phyloP scores from a whole-genome alignment of 2,113 vertebrate species.

The Caretta caretta region DNA sequence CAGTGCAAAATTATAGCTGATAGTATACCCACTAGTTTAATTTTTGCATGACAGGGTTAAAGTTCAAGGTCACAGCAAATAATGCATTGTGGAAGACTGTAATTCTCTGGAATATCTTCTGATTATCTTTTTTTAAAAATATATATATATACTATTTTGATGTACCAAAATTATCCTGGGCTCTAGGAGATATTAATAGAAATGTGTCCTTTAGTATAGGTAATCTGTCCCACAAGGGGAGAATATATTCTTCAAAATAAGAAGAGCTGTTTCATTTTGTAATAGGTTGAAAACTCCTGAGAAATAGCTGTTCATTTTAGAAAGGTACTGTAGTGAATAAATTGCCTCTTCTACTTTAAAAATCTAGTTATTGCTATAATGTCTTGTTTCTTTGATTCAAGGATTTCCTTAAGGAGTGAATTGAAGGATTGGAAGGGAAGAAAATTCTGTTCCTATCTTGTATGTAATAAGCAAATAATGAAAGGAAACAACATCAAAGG shows the following conservation, averaged over 20 bases:
- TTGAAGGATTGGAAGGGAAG: neutral
- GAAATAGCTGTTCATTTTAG: constrained; percentile 55
- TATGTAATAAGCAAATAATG: constrained; percentile 39
- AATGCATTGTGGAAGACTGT: constrained; percentile 5
- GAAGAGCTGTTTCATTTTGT: constrained; percentile 67
- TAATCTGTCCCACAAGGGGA: constrained; percentile 37
- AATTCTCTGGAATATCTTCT: constrained; percentile 57
- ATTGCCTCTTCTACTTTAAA: constrained; percentile 54
- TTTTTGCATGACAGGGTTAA: constrained; percentile 38
- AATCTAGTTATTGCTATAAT: constrained; percentile 6
- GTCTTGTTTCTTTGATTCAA: constrained; percentile 60
- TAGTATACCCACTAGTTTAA: constrained; percentile 34
- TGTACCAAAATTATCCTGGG: constrained; percentile 19
- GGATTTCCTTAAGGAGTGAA: constrained; percentile 43
- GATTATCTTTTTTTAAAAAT: constrained; percentile 27
- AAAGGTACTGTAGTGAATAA: constrained; percentile 57
- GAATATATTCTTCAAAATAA: constrained; percentile 68
- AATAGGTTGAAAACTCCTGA: constrained; percentile 64
- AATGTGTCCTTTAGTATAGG: constrained; percentile 44
- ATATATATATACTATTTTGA: constrained; percentile 26
- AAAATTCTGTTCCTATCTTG: constrained; percentile 39
- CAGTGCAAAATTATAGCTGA: constrained; percentile 19
- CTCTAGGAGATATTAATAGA: constrained; percentile 49
- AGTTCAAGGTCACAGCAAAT: constrained; percentile 32
- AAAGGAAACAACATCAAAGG: constrained; percentile 48